A percentile compares a stretch with the other conserved stretches of the same genome.
These are phyloP conservation scores for Pachyrhynchus sulphureomaculatus DNA, from an alignment of 1,140 invertebrate genomes.

Conservation along the genomic window DNA sequence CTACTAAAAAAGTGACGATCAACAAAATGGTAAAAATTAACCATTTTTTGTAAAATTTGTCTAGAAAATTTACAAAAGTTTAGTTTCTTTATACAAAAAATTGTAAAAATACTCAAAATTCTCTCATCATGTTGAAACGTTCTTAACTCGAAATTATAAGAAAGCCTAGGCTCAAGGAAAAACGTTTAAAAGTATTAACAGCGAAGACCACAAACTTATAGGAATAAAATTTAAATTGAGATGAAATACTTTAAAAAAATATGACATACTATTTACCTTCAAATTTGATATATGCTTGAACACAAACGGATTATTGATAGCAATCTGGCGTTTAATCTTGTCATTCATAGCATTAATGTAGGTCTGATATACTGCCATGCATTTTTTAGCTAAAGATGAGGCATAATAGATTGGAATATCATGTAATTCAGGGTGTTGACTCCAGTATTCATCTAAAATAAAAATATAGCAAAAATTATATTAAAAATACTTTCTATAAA, in stretches of 20 bases:
- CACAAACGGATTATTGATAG: conserved; percentile 98
- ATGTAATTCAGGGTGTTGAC: conserved; percentile 95
- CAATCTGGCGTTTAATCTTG: conserved; percentile 92
- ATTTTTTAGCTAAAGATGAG: conserved; percentile 98
- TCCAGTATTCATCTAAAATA: conserved; percentile 93
- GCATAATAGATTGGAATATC: conserved; percentile 99
- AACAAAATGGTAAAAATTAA: no score
- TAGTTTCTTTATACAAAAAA: neutral
- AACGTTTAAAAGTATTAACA: no score
- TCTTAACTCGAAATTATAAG: no score
- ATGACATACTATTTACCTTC: conserved; percentile 72
- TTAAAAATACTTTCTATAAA: no score
- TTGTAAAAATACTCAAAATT: no score
- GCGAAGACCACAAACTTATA: no score
- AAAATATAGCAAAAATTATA: conserved; percentile 19
- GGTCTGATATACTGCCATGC: conserved; percentile 99
- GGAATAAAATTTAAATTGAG: no score
- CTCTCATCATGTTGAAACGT: no score
- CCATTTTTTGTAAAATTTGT: no score
- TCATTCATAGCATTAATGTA: conserved; percentile 99
- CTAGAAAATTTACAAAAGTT: no score
- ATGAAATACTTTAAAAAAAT: neutral
- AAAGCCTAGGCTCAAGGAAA: no score
- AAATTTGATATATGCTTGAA: conserved; percentile 99
- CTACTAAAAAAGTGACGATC: neutral